Evolutionary conservation across 2,888 invertebrate species (phyloP).

Genomic region (Acanthosepion esculentum): DNA sequence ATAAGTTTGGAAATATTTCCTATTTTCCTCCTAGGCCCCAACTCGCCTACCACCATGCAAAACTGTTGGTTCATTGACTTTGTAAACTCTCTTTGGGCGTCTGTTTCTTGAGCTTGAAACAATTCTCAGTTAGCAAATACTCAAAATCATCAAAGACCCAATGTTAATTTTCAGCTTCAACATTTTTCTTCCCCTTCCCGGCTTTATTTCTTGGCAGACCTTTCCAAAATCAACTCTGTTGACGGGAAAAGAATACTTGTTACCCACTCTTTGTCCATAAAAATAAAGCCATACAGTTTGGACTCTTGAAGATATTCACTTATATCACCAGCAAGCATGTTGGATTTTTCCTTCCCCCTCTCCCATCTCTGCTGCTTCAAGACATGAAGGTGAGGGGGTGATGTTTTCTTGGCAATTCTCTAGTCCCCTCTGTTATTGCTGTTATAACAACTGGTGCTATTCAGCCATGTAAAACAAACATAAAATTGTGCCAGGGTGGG

Average conservation of each 20-base stretch:
- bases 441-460: background rate
- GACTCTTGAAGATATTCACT: conserved; percentile 1
- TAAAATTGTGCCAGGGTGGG: background rate
- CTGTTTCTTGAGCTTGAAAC: too few species aligned
- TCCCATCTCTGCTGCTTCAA: background rate
- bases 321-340: background rate
- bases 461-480: background rate
- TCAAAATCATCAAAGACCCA: too few species aligned
- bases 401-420: background rate
- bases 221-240: background rate
- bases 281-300: background rate
- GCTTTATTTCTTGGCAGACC: too few species aligned
- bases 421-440: background rate
- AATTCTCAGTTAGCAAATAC: too few species aligned
- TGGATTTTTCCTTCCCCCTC: background rate
- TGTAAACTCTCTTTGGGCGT: too few species aligned
- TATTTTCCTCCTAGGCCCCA: too few species aligned
- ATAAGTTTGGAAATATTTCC: too few species aligned
- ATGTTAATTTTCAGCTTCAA: too few species aligned
- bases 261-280: background rate
- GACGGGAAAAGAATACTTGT: background rate
- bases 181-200: too few species aligned
- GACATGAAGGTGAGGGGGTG: background rate
- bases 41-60: too few species aligned
- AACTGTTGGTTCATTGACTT: too few species aligned